Conservation (phyloP, 2,797 vertebrate genomes). For the Threskiornis aethiopicus region DNA sequence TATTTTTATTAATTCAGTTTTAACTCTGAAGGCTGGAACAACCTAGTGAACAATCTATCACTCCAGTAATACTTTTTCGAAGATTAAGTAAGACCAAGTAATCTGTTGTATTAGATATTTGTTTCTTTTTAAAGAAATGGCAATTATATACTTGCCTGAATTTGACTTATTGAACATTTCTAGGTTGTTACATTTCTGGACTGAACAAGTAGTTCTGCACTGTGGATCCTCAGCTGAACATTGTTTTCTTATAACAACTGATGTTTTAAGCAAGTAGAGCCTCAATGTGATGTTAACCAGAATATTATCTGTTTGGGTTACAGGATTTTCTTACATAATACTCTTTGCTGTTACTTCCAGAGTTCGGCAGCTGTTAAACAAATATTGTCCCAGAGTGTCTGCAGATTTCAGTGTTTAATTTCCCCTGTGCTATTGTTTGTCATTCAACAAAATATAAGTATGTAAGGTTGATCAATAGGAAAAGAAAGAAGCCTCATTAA, state of each 20-base stretch:
- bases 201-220: conserved; percentile 24
- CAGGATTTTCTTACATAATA: conserved; percentile 65
- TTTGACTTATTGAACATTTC: conserved; percentile 25
- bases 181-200: not conserved
- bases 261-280: conserved; percentile 35
- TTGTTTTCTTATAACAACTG: conserved; percentile 19
- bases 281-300: conserved; percentile 55
- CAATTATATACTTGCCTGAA: not conserved
- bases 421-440: conserved; percentile 24
- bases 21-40: conserved; percentile 10
- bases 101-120: not conserved
- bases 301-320: conserved; percentile 72
- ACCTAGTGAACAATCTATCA: not conserved
- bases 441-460: conserved; percentile 28
- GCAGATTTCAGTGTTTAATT: conserved; percentile 56
- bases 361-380: conserved; percentile 66
- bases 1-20: not conserved
- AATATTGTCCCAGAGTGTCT: conserved; percentile 51
- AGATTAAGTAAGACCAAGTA: not conserved
- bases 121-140: not conserved
- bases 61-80: not conserved
- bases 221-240: not conserved
- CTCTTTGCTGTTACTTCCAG: conserved; percentile 56
- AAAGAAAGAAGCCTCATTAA: not conserved
- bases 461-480: conserved; percentile 17